Base-by-base conservation (phyloP, 2,888 invertebrate genomes). In the Apamea monoglypha region DNA sequence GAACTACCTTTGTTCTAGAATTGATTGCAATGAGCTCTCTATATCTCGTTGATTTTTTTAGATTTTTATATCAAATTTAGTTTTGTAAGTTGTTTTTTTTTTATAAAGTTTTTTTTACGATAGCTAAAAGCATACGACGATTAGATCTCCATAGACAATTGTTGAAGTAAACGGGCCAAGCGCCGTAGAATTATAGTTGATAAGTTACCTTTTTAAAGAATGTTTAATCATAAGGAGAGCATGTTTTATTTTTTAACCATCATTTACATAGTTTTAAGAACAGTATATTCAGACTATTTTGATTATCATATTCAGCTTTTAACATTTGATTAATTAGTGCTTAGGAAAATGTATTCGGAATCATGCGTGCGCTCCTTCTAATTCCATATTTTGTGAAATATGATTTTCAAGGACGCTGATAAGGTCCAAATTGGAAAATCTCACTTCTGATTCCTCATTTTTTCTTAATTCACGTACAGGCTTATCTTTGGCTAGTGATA, bases 41-140 rank as follows among this genome's bases (percentile, higher is more conserved):
- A 6, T 81, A 88, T 87, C 84, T 86, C 86, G 91, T 94, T 94
- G 91, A 93, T 94, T 93, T 82, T 91, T 90, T 92, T 90, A 92
- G 90, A 94, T 91, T 93, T 93, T 93, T 92, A 87, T 91, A 87
- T 91, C 74, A 74, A 84, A 86, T 88, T 25, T 80, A 91, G 93
- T 91, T 91, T 85, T 88, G 77, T 94, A 92, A 93, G 91, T 88
- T 91, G 91, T 90, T 92, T 84, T 92, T 92, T 21, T 89, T 92
- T 92, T 91, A 84, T 90, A 89, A 91, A 90, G 88, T 91, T 92
- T 94, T 94, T 94, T 94, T 94, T 94, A 93, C 93, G 90, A 94
- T 95, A 94, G 96, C 95, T 95, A 61, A 93, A 96, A 96, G 96
- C 96, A 91, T 91, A 92, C 93, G 96, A 96, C 96, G 94, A 94